These are phyloP conservation scores for Nowickia ferox DNA, from an alignment of 2,888 invertebrate genomes.

Conservation along the genomic window DNA sequence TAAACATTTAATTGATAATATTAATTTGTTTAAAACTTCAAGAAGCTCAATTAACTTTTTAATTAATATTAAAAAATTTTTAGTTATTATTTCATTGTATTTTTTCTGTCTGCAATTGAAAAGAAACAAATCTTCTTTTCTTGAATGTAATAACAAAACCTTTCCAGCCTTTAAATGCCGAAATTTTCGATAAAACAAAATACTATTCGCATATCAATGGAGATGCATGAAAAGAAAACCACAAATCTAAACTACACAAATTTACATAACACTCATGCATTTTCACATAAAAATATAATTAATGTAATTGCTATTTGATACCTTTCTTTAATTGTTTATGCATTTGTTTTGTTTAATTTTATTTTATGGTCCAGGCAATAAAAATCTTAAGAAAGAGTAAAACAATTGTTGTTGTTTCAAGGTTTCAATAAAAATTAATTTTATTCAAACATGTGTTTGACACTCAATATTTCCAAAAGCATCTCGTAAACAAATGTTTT, in stretches of 20 bases:
- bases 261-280: not conserved
- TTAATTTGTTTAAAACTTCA: too few relatives aligned
- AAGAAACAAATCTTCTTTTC: too few relatives aligned
- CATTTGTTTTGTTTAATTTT: not conserved
- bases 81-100: too few relatives aligned
- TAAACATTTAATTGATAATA: too few relatives aligned
- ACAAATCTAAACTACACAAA: not conserved
- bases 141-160: too few relatives aligned
- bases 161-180: too few relatives aligned
- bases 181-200: too few relatives aligned
- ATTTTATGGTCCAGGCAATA: not conserved
- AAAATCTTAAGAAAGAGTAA: not conserved
- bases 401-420: constrained; percentile 18
- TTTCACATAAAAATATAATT: not conserved
- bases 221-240: not conserved
- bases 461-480: not conserved
- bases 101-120: too few relatives aligned
- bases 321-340: constrained; percentile 9
- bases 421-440: constrained; percentile 14
- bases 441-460: not conserved
- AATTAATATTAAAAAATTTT: too few relatives aligned
- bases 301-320: constrained; percentile 4
- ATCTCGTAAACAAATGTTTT: constrained; percentile 11
- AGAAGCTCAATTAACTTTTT: too few relatives aligned
- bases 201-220: not conserved